Evolutionary conservation across 1,140 invertebrate genomes (phyloP).

Genomic region (Zaprionus ornatus): DNA sequence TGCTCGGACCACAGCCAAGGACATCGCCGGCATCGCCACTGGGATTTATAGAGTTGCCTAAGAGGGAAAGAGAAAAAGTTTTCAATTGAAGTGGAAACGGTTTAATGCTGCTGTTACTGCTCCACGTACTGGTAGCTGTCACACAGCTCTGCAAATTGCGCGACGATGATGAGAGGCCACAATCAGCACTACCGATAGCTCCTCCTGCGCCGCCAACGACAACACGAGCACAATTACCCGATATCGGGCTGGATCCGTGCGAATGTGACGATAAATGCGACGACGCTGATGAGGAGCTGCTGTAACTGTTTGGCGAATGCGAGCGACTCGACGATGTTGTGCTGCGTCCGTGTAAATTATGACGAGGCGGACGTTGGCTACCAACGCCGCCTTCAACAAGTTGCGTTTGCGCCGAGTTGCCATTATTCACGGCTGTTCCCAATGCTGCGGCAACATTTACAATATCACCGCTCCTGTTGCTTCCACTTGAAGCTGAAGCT

Average conservation of each 20-base stretch:
- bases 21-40: constrained; percentile 72
- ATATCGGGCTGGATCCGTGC: constrained; percentile 79
- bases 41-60: constrained; percentile 79
- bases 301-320: constrained; percentile 84
- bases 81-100: neutral
- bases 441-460: constrained; percentile 83
- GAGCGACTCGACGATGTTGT: constrained; percentile 85
- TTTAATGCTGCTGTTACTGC: neutral
- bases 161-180: constrained; percentile 22
- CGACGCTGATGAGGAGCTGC: constrained; percentile 78
- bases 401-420: constrained; percentile 16
- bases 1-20: constrained; percentile 69
- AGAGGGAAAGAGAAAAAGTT: neutral
- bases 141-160: constrained; percentile 56
- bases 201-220: constrained; percentile 39
- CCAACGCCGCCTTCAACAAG: neutral
- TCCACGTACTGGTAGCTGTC: constrained; percentile 67
- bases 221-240: constrained; percentile 76
- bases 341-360: constrained; percentile 76
- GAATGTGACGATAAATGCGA: constrained; percentile 83
- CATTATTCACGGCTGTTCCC: constrained; percentile 83
- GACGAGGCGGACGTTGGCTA: constrained; percentile 36
- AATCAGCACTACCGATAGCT: constrained; percentile 9
- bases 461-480: constrained; percentile 59
- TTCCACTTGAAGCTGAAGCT: constrained; percentile 31